Evolutionary conservation across 2,888 invertebrate genomes (phyloP), one percentile per base, ranked within the genome.

Genomic region (Sphecodes monilicornis): DNA sequence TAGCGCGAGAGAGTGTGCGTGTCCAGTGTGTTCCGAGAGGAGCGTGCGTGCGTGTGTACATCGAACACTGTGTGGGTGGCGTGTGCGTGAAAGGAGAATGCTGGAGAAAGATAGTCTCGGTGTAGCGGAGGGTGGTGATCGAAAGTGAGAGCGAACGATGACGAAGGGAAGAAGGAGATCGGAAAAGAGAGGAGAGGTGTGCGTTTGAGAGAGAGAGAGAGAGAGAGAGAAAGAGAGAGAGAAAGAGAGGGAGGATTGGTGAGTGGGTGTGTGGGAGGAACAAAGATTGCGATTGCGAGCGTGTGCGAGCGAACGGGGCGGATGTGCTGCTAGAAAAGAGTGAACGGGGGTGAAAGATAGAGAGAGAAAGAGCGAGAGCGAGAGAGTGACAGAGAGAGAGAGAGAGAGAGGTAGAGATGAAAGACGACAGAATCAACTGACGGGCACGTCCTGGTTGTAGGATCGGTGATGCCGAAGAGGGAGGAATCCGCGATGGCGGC

Each of bases 371-470:
- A 11, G 32, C 10, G 22, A 3, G 22, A 74, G 76, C 10, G 79
- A 36, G 78, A 70, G 46, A 74, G 54, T 46, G 73, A 32, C 46
- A 74, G 77, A 36, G 72, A 64, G 70, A 54, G 77, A 78, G 73
- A 78, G 82, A 79, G 79, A 76, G 86, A 88, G 84, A 74, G 83
- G 83, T 60, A 77, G 84, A 81, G 86, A 39, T 66, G 77, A 60
- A 84, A 86, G 89, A 82, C 87, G 87, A 86, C 85, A 85, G 90
- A 88, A 90, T 90, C 88, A 88, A 93, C 91, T 93, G 91, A 91
- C 87, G 94, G 94, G 94, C 94, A 93, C 93, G 93, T 94, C 94
- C 94, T 94, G 94, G 94, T 95, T 95, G 94, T 94, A 94, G 94
- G 94, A 93, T 94, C 94, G 91, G 93, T 93, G 94, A 88, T 94